phyloP scores from a whole-genome alignment of 2,888 invertebrate species.

The Panzeria rudis region DNA sequence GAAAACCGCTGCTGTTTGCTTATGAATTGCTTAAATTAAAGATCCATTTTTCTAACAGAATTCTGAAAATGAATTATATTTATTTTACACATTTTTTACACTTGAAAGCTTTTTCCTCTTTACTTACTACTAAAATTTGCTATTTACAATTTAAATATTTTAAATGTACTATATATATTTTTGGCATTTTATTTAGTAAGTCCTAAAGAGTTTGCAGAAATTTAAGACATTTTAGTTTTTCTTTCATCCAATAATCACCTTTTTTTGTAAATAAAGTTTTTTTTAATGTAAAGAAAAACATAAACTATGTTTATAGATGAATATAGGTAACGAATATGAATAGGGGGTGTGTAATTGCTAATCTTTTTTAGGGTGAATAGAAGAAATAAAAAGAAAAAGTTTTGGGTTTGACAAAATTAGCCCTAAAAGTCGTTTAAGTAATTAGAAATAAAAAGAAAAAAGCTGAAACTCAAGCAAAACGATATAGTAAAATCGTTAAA shows the following conservation, averaged over 20 bases:
- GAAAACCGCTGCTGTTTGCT: constrained; percentile 24
- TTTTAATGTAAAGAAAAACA: constrained; percentile 49
- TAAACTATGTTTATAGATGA: constrained; percentile 6
- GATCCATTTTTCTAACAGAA: constrained; percentile 22
- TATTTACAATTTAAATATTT: constrained; percentile 64
- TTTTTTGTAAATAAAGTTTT: constrained; percentile 71
- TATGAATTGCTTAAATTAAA: constrained; percentile 28
- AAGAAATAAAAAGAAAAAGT: constrained; percentile 55
- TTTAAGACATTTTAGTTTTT: not conserved
- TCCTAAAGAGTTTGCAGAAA: constrained; percentile 17
- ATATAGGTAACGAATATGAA: not conserved
- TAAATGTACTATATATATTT: constrained; percentile 52
- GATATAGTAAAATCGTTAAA: too few relatives aligned
- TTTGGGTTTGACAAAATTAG: too few relatives aligned
- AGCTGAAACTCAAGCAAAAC: too few relatives aligned
- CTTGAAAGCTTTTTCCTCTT: constrained; percentile 33
- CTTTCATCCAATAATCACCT: constrained; percentile 39
- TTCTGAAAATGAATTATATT: constrained; percentile 34
- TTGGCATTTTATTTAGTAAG: constrained; percentile 54
- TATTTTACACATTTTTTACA: constrained; percentile 50
- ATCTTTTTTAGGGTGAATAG: not conserved
- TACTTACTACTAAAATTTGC: constrained; percentile 40
- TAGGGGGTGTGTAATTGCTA: not conserved
- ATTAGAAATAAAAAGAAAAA: too few relatives aligned
- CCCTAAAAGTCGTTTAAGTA: too few relatives aligned